Conservation (phyloP, 2,113 vertebrate genomes). For the Brachyhypopomus occidentalis region DNA sequence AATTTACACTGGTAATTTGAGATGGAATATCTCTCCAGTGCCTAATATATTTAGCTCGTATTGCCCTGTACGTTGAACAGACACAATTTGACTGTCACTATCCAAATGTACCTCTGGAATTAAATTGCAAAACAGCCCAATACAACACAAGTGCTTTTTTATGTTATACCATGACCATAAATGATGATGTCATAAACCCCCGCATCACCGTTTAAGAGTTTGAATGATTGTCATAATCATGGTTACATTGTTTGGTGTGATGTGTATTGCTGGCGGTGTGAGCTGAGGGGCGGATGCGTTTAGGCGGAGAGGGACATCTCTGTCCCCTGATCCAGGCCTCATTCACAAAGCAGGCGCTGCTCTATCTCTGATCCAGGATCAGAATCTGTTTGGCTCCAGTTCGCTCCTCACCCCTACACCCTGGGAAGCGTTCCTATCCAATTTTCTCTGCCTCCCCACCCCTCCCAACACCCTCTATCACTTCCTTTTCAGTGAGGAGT, state of each 20-base stretch:
- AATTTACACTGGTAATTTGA: constrained; percentile 31
- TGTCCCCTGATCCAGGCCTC: constrained; percentile 54
- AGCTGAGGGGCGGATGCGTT: constrained; percentile 53
- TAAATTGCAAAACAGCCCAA: constrained; percentile 63
- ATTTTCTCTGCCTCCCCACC: constrained; percentile 66
- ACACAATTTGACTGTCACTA: constrained; percentile 65
- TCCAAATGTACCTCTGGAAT: constrained; percentile 57
- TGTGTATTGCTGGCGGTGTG: constrained; percentile 59
- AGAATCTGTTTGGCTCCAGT: constrained; percentile 50
- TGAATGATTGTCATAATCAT: constrained; percentile 70
- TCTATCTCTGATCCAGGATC: constrained; percentile 69
- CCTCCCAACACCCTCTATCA: constrained; percentile 43
- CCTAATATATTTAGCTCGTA: constrained; percentile 40
- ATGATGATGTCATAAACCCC: constrained; percentile 67
- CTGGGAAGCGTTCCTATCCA: constrained; percentile 73
- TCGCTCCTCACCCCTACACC: constrained; percentile 48
- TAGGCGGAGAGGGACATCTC: constrained; percentile 15
- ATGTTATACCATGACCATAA: constrained; percentile 68
- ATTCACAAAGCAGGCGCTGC: constrained; percentile 60
- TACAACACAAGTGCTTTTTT: constrained; percentile 65
- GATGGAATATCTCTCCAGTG: constrained; percentile 11
- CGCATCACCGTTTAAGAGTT: constrained; percentile 65
- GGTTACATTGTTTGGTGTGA: constrained; percentile 65
- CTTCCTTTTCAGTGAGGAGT: constrained; percentile 62
- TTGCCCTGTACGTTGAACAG: constrained; percentile 47